These are phyloP conservation scores for Hartigia nigra DNA, from an alignment of 2,888 invertebrate genomes.

Conservation along the genomic window DNA sequence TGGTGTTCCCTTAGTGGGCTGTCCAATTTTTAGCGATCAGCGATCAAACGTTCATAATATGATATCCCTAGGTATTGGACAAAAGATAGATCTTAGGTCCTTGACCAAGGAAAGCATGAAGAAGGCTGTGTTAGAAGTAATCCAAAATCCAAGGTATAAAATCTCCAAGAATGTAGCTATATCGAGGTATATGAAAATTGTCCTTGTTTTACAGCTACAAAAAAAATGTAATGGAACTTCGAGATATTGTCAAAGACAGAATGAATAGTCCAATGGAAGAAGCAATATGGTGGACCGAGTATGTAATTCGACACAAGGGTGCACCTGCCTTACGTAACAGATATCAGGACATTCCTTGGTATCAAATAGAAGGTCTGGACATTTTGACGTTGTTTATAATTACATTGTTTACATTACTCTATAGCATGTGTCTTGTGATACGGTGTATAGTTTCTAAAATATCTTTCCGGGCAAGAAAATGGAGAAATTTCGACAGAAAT, in stretches of 20 bases:
- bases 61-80: not conserved
- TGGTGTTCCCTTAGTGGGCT: constrained; percentile 13
- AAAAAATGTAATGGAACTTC: constrained; percentile 4
- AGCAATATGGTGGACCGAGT: constrained; percentile 17
- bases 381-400: not conserved
- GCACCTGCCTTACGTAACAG: constrained; percentile 13
- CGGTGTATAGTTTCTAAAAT: not conserved
- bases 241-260: not conserved
- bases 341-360: constrained; percentile 7
- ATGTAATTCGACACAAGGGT: constrained; percentile 16
- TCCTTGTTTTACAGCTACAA: constrained; percentile 12
- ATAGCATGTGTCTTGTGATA: not conserved
- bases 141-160: constrained; percentile 10
- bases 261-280: constrained; percentile 10
- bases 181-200: not conserved
- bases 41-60: constrained; percentile 7
- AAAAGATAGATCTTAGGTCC: not conserved
- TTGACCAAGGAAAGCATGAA: constrained; percentile 5
- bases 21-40: constrained; percentile 13
- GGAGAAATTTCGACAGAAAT: not conserved
- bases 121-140: constrained; percentile 10
- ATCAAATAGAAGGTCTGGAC: constrained; percentile 10
- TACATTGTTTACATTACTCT: not conserved
- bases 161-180: not conserved
- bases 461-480: not conserved